Percentiles rank a stretch among this genome's conserved stretches.
phyloP scores from a whole-genome alignment of 2,888 invertebrate species.

The Drosophila aldrichi region DNA sequence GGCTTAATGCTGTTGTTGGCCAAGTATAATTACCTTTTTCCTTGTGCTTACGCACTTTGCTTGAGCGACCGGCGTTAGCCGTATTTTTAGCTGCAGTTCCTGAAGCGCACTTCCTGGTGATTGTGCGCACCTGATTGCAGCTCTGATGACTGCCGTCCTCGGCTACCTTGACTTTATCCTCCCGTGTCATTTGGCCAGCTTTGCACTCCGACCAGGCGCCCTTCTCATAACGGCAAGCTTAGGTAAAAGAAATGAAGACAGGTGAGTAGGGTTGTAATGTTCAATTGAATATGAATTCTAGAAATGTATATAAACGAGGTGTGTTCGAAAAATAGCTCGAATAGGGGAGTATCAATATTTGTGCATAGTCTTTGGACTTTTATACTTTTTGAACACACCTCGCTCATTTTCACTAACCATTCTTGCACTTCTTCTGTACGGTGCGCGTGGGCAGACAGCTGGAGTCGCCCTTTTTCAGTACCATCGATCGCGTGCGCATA shows the following conservation, averaged over 20 bases:
- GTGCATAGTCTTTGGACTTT: background rate
- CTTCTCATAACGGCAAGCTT: slow-evolving; percentile 95
- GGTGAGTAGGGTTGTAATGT: background rate
- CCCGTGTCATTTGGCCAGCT: slow-evolving; percentile 92
- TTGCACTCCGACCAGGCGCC: slow-evolving; percentile 94
- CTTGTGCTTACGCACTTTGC: slow-evolving; percentile 84
- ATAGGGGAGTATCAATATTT: too few relatives aligned
- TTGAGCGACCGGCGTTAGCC: slow-evolving; percentile 90
- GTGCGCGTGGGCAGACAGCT: slow-evolving; percentile 92
- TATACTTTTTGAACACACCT: background rate
- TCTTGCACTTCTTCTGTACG: slow-evolving; percentile 96
- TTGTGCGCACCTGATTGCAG: slow-evolving; percentile 92
- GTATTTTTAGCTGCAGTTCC: slow-evolving; percentile 84
- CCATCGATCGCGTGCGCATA: slow-evolving; percentile 91
- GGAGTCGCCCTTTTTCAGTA: slow-evolving; percentile 93
- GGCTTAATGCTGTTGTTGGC: background rate
- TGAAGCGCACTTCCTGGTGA: slow-evolving; percentile 94
- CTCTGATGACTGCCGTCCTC: slow-evolving; percentile 86
- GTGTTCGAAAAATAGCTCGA: too few relatives aligned
- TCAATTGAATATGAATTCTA: too few relatives aligned
- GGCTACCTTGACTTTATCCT: slow-evolving; percentile 92
- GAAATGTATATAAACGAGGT: too few relatives aligned
- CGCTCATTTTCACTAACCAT: slow-evolving; percentile 87
- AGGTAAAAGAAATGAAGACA: background rate
- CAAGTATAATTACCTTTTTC: slow-evolving; percentile 86